Conservation (phyloP, 2,113 vertebrate genomes). For the cat (Felis catus) region DNA sequence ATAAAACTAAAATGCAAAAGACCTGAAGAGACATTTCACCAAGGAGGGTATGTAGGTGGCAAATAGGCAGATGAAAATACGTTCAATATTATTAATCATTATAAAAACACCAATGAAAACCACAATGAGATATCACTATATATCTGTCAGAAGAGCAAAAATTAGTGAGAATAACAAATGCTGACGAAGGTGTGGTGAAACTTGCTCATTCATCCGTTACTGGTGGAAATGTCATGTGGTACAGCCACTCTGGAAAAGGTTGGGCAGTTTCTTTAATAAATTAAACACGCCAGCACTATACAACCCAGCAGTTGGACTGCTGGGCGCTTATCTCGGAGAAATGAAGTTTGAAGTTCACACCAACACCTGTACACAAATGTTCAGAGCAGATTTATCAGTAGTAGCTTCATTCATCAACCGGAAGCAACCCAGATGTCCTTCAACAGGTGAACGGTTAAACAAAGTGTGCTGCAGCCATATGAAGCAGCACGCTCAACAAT, state of each 20-base stretch:
- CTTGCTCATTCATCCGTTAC: neutral
- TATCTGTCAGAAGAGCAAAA: neutral
- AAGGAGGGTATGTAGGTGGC: neutral
- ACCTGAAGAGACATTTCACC: conserved; percentile 7
- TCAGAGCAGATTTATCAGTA: neutral
- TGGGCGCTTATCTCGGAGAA: neutral
- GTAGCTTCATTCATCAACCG: neutral
- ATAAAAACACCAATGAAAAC: neutral
- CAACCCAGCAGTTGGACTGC: neutral
- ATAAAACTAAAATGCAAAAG: neutral
- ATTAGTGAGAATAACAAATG: neutral
- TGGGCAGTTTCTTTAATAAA: conserved; percentile 33
- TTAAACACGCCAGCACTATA: neutral
- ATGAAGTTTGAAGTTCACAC: neutral
- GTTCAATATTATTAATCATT: neutral
- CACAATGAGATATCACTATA: neutral
- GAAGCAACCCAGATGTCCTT: neutral
- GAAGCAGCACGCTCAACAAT: neutral
- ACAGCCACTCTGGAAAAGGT: neutral
- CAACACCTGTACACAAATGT: neutral
- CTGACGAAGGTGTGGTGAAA: neutral
- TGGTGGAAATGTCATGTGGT: neutral
- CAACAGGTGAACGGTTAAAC: neutral
- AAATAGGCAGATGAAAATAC: conserved; percentile 11
- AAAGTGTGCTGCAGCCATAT: neutral